Conservation (phyloP, 2,113 vertebrate genomes). For the Zosterops borbonicus region DNA sequence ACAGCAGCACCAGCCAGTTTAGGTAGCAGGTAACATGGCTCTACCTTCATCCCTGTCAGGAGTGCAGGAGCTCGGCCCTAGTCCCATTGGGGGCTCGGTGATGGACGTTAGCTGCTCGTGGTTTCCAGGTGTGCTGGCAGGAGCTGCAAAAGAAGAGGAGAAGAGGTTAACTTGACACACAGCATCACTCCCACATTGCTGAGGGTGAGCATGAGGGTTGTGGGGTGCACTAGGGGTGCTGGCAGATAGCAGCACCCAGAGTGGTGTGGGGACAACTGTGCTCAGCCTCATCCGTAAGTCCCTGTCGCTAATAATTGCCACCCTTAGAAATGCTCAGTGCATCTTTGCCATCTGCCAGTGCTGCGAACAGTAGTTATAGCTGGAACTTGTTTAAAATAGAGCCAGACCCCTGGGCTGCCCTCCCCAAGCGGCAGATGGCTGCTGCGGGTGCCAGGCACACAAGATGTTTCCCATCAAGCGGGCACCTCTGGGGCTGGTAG, state of each 20-base stretch:
- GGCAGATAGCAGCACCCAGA: accelerated
- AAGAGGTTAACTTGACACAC: not conserved
- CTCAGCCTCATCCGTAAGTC: not conserved
- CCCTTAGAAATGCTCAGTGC: accelerated
- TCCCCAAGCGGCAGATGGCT: not conserved
- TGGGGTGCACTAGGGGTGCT: not conserved
- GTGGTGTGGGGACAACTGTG: accelerated
- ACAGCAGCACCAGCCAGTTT: slow-evolving; percentile 59
- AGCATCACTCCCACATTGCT: accelerated
- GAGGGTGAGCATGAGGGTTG: accelerated
- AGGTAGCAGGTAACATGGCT: slow-evolving; percentile 67
- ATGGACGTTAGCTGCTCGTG: not conserved
- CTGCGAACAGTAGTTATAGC: not conserved
- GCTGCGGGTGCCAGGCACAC: not conserved
- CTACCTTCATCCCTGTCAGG: slow-evolving; percentile 80
- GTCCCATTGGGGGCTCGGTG: slow-evolving; percentile 59
- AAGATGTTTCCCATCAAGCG: slow-evolving; percentile 43
- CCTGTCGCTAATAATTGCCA: not conserved
- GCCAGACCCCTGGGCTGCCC: not conserved
- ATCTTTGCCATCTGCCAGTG: not conserved
- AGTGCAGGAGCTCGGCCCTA: slow-evolving; percentile 56
- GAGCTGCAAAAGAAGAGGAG: slow-evolving; percentile 34
- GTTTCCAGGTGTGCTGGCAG: not conserved
- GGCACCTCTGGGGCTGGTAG: slow-evolving; percentile 36
- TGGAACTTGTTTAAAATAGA: not conserved